phyloP scores from a whole-genome alignment of 2,797 vertebrate genomes.

The Micrastur ruficollis region DNA sequence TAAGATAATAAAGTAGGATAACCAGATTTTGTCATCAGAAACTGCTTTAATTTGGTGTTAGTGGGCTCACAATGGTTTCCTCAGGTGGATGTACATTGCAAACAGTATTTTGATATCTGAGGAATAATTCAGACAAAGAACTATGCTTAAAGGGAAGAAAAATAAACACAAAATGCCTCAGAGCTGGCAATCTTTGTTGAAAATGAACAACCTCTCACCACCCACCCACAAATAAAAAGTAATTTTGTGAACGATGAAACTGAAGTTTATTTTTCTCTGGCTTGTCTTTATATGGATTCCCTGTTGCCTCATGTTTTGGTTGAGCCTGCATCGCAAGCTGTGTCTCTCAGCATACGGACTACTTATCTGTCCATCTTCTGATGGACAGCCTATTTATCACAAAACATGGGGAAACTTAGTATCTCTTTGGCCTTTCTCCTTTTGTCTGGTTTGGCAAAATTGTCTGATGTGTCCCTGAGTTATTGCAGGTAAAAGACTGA shows the following conservation, averaged over 20 bases:
- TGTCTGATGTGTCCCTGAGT: neutral
- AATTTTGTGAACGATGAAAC: constrained; percentile 10
- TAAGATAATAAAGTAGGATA: neutral
- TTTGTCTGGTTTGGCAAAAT: neutral
- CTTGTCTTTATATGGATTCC: constrained; percentile 7
- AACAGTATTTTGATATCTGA: neutral
- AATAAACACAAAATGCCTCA: neutral
- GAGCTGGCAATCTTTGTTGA: neutral
- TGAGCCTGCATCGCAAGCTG: constrained; percentile 11
- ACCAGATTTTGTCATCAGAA: neutral
- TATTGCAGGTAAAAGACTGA: neutral
- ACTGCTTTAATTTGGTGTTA: neutral
- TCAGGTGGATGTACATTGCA: neutral
- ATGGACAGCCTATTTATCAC: neutral
- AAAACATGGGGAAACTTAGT: neutral
- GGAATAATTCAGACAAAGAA: neutral
- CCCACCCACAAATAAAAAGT: constrained; percentile 4
- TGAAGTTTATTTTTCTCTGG: constrained; percentile 30
- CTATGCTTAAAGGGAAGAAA: neutral
- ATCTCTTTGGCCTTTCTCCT: constrained; percentile 35
- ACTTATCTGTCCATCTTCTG: neutral
- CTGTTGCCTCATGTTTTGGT: constrained; percentile 1
- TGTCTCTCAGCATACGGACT: neutral
- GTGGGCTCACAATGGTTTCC: neutral
- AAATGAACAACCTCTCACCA: neutral